Evolutionary conservation across 2,113 vertebrate species (phyloP).

Genomic region (Vicugna pacos): DNA sequence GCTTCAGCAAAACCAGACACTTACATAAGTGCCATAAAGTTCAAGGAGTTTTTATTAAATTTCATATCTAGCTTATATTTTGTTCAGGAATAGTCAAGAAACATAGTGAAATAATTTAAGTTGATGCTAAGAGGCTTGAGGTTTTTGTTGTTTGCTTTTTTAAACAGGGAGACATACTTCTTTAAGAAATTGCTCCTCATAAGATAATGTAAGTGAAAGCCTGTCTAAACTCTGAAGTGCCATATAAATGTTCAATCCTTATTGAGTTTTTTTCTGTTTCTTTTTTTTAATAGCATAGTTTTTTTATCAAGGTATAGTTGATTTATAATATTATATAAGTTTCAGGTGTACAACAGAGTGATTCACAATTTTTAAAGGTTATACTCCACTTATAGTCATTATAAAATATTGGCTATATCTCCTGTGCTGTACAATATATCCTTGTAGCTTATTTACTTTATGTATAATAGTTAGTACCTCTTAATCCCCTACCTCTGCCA

Average conservation of each 20-base stretch:
- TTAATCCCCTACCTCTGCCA: neutral
- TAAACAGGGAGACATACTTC: neutral
- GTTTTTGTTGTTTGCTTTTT: neutral
- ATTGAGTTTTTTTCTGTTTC: neutral
- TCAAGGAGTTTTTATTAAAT: neutral
- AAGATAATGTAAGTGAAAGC: neutral
- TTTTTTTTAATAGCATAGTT: neutral
- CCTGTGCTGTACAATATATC: neutral
- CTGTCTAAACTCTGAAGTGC: neutral
- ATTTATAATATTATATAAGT: neutral
- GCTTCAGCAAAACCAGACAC: neutral
- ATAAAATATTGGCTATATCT: neutral
- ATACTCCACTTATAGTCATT: neutral
- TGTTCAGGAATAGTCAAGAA: neutral
- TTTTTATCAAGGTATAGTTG: neutral
- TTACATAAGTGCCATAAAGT: neutral
- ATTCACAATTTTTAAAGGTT: neutral
- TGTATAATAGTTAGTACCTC: neutral
- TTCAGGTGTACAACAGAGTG: neutral
- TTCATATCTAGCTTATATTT: slow-evolving; percentile 9
- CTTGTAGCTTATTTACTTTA: neutral
- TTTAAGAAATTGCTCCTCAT: neutral
- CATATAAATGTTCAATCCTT: neutral
- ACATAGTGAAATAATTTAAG: neutral
- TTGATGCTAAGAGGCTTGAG: neutral